Base-by-base conservation (phyloP, 2,797 vertebrate genomes). In the Centropyge bicolor region DNA sequence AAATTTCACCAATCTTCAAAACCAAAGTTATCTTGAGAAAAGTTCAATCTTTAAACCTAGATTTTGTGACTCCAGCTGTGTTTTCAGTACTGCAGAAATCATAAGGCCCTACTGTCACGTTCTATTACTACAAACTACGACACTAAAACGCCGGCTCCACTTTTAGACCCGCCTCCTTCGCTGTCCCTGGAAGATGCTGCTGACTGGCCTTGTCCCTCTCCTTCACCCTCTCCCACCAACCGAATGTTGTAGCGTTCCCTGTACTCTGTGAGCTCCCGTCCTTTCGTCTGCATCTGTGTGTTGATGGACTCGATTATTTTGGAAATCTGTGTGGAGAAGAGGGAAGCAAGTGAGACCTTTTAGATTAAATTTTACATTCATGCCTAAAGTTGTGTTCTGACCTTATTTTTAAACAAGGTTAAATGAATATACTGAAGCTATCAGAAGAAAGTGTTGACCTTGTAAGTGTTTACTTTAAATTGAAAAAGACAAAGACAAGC, bases 221-320 rank as follows among this genome's bases (percentile, higher is more conserved):
- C 88, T 56, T 96, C 95, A 0, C 97, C 97, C 81, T 98, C 97
- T 0, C 97, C 97, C 86, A 98, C 94, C 84, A 99, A 86, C 8
- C 97, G 97, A 76, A 98, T 98, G 93, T 98, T 98, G 95, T 99
- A 98, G 65, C 96, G 96, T 88, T 98, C 97, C 81, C 97, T 93
- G 85, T 97, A 98, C 74, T 99, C 98, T 6, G 97, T 98, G 43
- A 99, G 96, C 82, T 99, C 98, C 49, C 96, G 96, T 6, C 98
- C 97, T 89, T 99, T 99, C 0, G 93, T 43, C 91, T 97, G 96
- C 94, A 99, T 97, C 89, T 98, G 97, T 70, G 95, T 93, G 81
- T 91, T 96, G 88, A 99, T 90, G 0, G 95, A 84, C 79, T 97
- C 96, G 0, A 97, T 95, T 84, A 97, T 92, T 91, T 97, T 97